These are phyloP conservation scores for Lithodes maja DNA, from an alignment of 2,888 invertebrate species.

Conservation along the genomic window DNA sequence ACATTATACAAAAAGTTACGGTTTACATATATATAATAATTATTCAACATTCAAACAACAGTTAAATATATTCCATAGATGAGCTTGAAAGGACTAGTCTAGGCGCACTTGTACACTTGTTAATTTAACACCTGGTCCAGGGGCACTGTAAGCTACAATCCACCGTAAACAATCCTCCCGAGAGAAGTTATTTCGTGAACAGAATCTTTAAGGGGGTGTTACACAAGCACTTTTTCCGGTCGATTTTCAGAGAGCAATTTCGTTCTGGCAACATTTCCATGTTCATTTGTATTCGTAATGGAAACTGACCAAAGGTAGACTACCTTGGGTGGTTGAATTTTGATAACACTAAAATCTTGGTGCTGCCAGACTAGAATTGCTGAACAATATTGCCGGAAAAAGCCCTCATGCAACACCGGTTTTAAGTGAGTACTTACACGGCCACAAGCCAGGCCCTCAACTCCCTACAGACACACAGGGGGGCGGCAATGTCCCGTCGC, in stretches of 20 bases:
- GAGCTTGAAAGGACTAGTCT: conserved; percentile 61
- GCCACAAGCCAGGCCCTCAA: conserved; percentile 51
- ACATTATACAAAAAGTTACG: conserved; percentile 55
- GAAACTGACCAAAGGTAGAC: no score
- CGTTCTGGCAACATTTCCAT: no score
- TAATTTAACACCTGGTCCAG: conserved; percentile 34
- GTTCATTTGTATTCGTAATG: no score
- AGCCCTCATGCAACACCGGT: no score
- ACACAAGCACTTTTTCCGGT: no score
- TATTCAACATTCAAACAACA: conserved; percentile 60
- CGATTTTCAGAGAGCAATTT: no score
- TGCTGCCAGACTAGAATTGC: no score
- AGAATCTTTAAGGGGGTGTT: conserved; percentile 48
- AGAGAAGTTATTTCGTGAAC: conserved; percentile 34
- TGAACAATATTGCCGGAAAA: no score
- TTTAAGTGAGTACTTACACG: conserved; percentile 56
- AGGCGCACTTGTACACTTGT: conserved; percentile 60
- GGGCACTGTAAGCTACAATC: conserved; percentile 53
- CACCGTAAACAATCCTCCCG: conserved; percentile 8
- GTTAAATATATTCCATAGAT: conserved; percentile 53
- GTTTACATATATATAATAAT: conserved; percentile 49
- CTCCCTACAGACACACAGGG: conserved; percentile 54
- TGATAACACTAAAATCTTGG: no score
- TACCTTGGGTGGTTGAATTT: no score
- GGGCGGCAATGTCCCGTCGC: conserved; percentile 18